Conservation (phyloP, 2,888 invertebrate genomes). For the Leistus spinibarbis region DNA sequence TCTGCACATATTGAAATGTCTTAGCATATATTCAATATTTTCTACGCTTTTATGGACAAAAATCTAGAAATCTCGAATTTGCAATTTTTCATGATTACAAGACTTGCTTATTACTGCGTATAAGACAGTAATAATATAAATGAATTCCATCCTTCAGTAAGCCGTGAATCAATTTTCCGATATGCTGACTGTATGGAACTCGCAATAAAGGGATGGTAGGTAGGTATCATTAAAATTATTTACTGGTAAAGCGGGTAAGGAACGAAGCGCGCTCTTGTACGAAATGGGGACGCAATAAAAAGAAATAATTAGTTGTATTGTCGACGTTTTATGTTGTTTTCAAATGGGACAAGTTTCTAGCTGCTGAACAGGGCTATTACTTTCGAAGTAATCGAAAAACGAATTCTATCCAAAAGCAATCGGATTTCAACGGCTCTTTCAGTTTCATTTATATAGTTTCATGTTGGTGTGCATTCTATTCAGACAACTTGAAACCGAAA, state of each 20-base stretch:
- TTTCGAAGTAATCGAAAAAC: background rate
- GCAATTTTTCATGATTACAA: no score
- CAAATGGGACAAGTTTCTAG: conserved; percentile 2
- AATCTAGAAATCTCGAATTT: no score
- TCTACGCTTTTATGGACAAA: background rate
- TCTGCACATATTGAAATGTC: conserved; percentile 47
- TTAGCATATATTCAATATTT: background rate
- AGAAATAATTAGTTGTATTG: background rate
- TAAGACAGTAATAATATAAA: background rate
- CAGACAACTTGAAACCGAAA: background rate
- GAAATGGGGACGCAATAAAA: background rate
- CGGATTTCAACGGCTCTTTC: conserved; percentile 29
- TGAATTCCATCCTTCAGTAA: background rate
- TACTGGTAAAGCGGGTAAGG: background rate
- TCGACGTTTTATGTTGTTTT: background rate
- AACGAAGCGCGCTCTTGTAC: background rate
- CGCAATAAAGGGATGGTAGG: background rate
- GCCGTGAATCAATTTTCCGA: conserved; percentile 32
- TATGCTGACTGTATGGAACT: background rate
- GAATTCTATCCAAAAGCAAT: conserved; percentile 20
- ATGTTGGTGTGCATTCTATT: conserved; percentile 13
- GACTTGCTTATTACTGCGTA: no score
- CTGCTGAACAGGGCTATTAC: background rate
- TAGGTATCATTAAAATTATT: background rate
- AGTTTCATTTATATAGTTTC: conserved; percentile 34